Conservation (phyloP, 2,113 vertebrate species). For the Pyrgilauda ruficollis region DNA sequence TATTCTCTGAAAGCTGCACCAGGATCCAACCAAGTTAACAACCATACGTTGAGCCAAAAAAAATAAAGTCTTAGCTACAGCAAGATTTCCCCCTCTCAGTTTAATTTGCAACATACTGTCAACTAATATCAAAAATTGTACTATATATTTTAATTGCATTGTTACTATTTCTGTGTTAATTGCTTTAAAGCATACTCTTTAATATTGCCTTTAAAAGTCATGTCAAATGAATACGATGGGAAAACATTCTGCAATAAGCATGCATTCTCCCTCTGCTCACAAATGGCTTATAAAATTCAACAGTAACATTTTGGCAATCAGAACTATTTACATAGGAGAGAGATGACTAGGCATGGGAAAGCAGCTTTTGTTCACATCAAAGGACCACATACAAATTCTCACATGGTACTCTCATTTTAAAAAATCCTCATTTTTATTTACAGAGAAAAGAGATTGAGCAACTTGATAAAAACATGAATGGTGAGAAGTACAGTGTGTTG, state of each 20-base stretch:
- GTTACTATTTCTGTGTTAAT: not conserved
- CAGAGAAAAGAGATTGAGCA: not conserved
- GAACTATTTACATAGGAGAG: conserved; percentile 58
- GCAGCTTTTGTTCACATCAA: conserved; percentile 59
- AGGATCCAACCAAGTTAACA: not conserved
- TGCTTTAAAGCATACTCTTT: not conserved
- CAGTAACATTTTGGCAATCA: conserved; percentile 47
- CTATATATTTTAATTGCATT: not conserved
- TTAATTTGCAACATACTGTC: not conserved
- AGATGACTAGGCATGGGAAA: conserved; percentile 67
- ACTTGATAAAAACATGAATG: not conserved
- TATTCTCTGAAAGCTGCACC: not conserved
- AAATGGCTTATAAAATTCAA: conserved; percentile 61
- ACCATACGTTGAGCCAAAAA: not conserved
- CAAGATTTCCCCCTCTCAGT: not conserved
- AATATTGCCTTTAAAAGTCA: not conserved
- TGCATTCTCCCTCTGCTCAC: conserved; percentile 4
- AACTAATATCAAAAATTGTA: not conserved
- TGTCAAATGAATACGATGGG: not conserved
- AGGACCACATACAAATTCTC: conserved; percentile 43
- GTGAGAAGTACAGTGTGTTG: not conserved
- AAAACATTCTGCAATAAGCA: conserved; percentile 20
- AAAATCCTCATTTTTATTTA: conserved; percentile 45
- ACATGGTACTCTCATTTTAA: conserved; percentile 9
- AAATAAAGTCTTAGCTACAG: not conserved